Percentiles rank a stretch among this genome's conserved stretches.
phyloP scores from a whole-genome alignment of 2,797 vertebrate genomes.

The Sebastes wilsoni region DNA sequence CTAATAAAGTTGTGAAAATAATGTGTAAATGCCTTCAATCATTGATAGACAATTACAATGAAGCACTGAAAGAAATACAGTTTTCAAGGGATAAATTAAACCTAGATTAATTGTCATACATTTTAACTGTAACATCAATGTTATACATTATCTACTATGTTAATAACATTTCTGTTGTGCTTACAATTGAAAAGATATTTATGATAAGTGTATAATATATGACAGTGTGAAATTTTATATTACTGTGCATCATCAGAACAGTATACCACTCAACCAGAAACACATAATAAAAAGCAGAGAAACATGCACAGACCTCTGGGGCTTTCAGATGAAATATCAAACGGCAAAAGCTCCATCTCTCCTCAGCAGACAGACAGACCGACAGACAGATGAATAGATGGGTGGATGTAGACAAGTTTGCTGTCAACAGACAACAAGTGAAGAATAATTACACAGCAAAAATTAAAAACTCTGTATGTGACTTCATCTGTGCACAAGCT shows the following conservation, averaged over 20 bases:
- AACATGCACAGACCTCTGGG: constrained; percentile 26
- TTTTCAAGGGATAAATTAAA: not conserved
- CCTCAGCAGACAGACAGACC: not conserved
- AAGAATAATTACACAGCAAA: not conserved
- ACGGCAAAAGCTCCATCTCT: constrained; percentile 35
- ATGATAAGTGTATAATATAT: no score
- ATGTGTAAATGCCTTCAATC: not conserved
- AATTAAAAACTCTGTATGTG: not conserved
- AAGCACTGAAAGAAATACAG: no score
- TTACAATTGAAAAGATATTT: not conserved
- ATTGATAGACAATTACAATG: no score
- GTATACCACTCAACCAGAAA: not conserved
- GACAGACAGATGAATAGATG: not conserved
- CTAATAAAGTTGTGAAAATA: not conserved
- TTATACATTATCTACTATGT: not conserved
- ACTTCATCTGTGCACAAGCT: not conserved
- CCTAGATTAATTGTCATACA: not conserved
- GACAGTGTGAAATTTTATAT: not conserved
- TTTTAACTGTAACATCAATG: not conserved
- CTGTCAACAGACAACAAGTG: not conserved
- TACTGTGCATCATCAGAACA: not conserved
- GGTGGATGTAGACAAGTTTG: not conserved
- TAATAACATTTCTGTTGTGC: not conserved
- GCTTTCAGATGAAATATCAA: not conserved
- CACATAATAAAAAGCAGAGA: not conserved